phyloP scores from a whole-genome alignment of 2,888 invertebrate genomes.

The Odontocerum albicorne region DNA sequence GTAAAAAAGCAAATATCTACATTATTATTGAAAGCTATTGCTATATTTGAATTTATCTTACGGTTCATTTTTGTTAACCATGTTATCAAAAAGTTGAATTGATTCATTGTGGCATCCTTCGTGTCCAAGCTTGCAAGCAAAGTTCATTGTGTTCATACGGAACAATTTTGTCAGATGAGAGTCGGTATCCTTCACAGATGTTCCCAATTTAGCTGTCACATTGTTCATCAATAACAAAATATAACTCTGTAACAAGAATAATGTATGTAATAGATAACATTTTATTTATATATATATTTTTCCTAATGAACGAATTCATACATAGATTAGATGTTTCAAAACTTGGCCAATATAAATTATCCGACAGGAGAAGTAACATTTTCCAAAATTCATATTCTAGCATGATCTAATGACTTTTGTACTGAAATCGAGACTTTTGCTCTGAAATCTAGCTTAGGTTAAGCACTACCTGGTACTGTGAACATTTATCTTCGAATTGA shows the following conservation, averaged over 20 bases:
- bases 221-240: constrained; percentile 45
- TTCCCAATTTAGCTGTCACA: constrained; percentile 56
- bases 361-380: too few species aligned
- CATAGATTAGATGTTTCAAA: background rate
- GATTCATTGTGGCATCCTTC: constrained; percentile 58
- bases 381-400: too few species aligned
- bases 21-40: background rate
- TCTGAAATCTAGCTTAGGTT: too few species aligned
- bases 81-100: constrained; percentile 24
- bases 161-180: constrained; percentile 60
- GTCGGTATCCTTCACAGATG: constrained; percentile 50
- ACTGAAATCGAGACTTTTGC: too few species aligned
- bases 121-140: constrained; percentile 66
- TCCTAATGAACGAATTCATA: background rate
- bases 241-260: constrained; percentile 9
- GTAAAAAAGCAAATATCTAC: background rate
- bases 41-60: background rate
- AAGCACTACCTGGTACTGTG: too few species aligned
- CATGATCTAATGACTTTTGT: too few species aligned
- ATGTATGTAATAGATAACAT: background rate
- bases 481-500: too few species aligned
- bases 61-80: background rate
- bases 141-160: constrained; percentile 60
- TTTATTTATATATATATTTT: background rate
- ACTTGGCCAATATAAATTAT: too few species aligned